phyloP scores from a whole-genome alignment of 2,797 vertebrate genomes.

The Adrianichthys oophorus region DNA sequence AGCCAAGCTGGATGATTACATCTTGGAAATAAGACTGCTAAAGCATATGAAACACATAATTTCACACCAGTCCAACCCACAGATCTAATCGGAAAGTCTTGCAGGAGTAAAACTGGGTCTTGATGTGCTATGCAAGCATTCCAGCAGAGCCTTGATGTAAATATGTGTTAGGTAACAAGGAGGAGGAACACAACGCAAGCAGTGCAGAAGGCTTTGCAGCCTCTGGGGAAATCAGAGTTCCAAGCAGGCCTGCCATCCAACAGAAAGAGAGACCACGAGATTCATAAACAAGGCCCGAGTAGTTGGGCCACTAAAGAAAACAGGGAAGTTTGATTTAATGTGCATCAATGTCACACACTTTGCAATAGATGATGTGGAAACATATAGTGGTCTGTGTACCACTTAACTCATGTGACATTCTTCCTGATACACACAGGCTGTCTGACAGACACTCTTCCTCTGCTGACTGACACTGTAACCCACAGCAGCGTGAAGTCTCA shows the following conservation, averaged over 20 bases:
- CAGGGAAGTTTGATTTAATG: conserved; percentile 64
- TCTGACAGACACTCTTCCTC: conserved; percentile 52
- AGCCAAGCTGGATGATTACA: conserved; percentile 57
- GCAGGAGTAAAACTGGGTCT: conserved; percentile 56
- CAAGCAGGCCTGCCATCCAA: conserved; percentile 21
- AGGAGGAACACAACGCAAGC: conserved; percentile 41
- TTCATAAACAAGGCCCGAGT: conserved; percentile 56
- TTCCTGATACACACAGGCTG: conserved; percentile 52
- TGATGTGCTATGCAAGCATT: conserved; percentile 49
- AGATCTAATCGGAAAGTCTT: conserved; percentile 54
- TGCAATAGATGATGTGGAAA: conserved; percentile 64
- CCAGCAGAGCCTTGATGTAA: conserved; percentile 45
- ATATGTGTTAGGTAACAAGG: conserved; percentile 53
- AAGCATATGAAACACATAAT: conserved; percentile 56
- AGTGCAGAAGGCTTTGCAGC: conserved; percentile 33
- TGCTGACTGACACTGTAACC: conserved; percentile 61
- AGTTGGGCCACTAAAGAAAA: conserved; percentile 37
- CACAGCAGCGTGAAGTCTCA: conserved; percentile 56
- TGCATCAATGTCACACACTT: conserved; percentile 57
- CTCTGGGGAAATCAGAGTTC: conserved; percentile 56
- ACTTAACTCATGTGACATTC: conserved; percentile 72
- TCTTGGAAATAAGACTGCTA: conserved; percentile 48
- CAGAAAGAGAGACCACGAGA: conserved; percentile 28
- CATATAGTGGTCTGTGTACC: conserved; percentile 67
- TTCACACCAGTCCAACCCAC: conserved; percentile 45